phyloP scores from a whole-genome alignment of 2,797 vertebrate genomes.

The Heliangelus exortis region DNA sequence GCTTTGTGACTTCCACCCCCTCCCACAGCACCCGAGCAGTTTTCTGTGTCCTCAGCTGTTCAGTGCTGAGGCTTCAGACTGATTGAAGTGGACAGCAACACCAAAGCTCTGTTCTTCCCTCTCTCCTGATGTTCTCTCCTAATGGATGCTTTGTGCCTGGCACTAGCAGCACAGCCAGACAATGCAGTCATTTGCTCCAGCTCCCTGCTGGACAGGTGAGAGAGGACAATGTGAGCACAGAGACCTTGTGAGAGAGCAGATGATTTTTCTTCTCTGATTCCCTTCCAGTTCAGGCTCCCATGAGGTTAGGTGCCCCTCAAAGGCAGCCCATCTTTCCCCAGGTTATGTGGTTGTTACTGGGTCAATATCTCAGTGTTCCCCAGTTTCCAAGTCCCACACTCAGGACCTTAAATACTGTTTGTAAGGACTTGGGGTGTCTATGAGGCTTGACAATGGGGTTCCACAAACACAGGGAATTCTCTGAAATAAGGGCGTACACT shows the following conservation, averaged over 20 bases:
- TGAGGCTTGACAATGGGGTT: neutral
- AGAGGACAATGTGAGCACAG: neutral
- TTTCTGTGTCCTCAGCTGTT: neutral
- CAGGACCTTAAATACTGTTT: neutral
- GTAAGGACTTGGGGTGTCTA: neutral
- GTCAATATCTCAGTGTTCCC: neutral
- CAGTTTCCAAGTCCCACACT: neutral
- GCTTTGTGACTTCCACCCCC: neutral
- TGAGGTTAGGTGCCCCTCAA: neutral
- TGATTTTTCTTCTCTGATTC: neutral
- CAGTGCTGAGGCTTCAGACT: neutral
- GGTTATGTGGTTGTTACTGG: neutral
- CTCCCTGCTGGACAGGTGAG: slow-evolving; percentile 73
- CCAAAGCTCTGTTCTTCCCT: neutral
- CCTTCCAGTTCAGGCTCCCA: neutral
- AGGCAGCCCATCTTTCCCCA: neutral
- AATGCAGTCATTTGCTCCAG: slow-evolving; percentile 54
- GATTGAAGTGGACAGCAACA: neutral
- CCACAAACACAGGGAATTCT: neutral
- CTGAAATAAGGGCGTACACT: neutral
- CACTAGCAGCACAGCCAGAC: slow-evolving; percentile 74
- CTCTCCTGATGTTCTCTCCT: slow-evolving; percentile 53
- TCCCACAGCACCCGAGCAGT: neutral
- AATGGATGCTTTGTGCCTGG: slow-evolving; percentile 62
- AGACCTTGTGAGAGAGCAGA: neutral